A percentile compares a stretch with the other conserved stretches of the same genome.
phyloP scores from a whole-genome alignment of 2,888 invertebrate species.

The Andrena trimmerana region DNA sequence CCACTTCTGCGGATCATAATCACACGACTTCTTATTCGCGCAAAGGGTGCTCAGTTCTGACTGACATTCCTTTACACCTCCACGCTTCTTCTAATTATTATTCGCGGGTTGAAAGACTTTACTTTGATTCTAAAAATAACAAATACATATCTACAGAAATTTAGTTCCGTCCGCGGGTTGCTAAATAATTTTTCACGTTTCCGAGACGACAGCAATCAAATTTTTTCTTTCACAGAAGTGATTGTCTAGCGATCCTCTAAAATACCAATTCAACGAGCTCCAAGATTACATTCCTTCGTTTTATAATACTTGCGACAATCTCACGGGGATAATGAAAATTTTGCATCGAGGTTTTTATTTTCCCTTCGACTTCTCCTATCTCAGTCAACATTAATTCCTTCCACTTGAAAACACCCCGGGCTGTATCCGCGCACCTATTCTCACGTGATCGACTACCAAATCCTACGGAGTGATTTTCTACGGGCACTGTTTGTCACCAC shows the following conservation, averaged over 20 bases:
- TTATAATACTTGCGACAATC: neutral
- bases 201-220: neutral
- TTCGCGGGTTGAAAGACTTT: too few species aligned
- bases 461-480: constrained; percentile 26
- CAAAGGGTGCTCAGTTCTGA: too few species aligned
- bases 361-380: too few species aligned
- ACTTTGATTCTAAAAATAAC: too few species aligned
- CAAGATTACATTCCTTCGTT: neutral
- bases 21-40: neutral
- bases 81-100: too few species aligned
- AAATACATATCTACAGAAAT: too few species aligned
- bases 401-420: constrained; percentile 11
- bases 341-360: neutral
- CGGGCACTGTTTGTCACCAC: constrained; percentile 50
- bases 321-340: neutral
- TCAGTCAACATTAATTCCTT: neutral
- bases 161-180: too few species aligned
- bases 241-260: too few species aligned
- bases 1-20: neutral
- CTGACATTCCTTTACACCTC: too few species aligned
- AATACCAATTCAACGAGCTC: neutral
- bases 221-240: neutral
- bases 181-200: neutral
- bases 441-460: constrained; percentile 2
- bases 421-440: constrained; percentile 25